phyloP scores from a whole-genome alignment of 2,888 invertebrate species.

The Andricus curvator region DNA sequence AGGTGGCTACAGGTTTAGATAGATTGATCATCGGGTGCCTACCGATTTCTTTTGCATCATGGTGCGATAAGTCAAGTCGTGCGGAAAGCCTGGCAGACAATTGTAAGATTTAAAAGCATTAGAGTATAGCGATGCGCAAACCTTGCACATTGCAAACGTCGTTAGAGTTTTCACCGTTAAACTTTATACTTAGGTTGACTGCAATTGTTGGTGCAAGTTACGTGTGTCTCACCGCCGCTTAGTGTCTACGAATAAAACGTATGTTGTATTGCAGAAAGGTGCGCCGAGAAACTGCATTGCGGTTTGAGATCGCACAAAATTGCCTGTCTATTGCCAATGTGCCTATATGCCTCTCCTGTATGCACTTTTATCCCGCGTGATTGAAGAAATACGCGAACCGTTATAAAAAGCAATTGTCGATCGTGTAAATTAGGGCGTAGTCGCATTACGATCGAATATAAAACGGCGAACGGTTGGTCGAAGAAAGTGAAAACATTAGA shows the following conservation, averaged over 20 bases:
- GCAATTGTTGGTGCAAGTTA: neutral
- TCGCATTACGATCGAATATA: neutral
- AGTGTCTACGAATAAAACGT: neutral
- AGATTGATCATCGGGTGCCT: neutral
- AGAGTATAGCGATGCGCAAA: neutral
- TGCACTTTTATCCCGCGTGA: neutral
- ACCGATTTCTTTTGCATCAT: neutral
- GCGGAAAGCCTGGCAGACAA: neutral
- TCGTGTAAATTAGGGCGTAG: neutral
- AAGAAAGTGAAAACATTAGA: slow-evolving; percentile 3
- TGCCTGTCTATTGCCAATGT: too few relatives aligned
- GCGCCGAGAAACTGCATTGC: neutral
- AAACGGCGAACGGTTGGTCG: neutral
- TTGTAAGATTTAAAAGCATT: neutral
- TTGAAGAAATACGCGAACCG: neutral
- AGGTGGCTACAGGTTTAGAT: neutral
- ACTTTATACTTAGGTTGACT: neutral
- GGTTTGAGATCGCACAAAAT: neutral
- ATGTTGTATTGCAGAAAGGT: neutral
- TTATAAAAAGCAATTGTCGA: neutral
- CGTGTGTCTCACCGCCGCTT: neutral
- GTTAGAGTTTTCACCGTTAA: neutral
- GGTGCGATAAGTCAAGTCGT: neutral
- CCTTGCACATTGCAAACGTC: neutral
- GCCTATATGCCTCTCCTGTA: neutral